phyloP scores from a whole-genome alignment of 2,797 vertebrate species.

The Eutrigla gurnardus region DNA sequence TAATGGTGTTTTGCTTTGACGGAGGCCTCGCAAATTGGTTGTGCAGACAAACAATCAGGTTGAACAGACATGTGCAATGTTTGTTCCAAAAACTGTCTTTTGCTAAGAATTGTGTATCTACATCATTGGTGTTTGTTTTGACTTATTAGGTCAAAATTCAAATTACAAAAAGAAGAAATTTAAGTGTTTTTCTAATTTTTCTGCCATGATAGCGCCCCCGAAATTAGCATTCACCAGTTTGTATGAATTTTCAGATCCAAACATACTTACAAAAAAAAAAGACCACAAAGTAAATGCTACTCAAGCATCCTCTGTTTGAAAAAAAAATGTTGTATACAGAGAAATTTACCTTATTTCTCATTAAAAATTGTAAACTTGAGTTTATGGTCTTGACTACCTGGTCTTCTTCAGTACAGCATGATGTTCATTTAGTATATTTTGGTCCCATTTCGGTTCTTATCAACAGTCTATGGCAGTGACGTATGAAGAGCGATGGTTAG shows the following conservation, averaged over 20 bases:
- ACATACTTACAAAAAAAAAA: too few relatives aligned
- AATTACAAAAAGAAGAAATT: neutral
- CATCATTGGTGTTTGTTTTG: neutral
- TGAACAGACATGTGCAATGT: neutral
- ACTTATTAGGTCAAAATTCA: neutral
- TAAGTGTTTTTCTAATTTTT: neutral
- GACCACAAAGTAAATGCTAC: too few relatives aligned
- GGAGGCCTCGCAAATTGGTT: slow-evolving; percentile 21
- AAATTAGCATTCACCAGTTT: neutral
- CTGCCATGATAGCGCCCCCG: neutral
- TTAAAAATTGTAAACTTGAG: too few relatives aligned
- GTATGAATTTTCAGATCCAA: neutral
- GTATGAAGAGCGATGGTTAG: neutral
- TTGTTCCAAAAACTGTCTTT: neutral
- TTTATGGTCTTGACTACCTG: too few relatives aligned
- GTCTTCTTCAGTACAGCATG: too few relatives aligned
- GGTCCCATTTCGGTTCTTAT: too few relatives aligned
- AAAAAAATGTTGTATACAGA: too few relatives aligned
- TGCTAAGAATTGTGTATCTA: neutral
- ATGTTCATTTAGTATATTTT: too few relatives aligned
- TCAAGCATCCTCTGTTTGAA: too few relatives aligned
- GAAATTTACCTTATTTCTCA: too few relatives aligned
- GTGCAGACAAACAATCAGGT: slow-evolving; percentile 26
- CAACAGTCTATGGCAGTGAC: too few relatives aligned
- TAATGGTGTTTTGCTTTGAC: slow-evolving; percentile 29